Evolutionary conservation across 2,113 vertebrate species (phyloP), one percentile per base, ranked within the genome.

Genomic region (Cyphomyrus plagiostoma): DNA sequence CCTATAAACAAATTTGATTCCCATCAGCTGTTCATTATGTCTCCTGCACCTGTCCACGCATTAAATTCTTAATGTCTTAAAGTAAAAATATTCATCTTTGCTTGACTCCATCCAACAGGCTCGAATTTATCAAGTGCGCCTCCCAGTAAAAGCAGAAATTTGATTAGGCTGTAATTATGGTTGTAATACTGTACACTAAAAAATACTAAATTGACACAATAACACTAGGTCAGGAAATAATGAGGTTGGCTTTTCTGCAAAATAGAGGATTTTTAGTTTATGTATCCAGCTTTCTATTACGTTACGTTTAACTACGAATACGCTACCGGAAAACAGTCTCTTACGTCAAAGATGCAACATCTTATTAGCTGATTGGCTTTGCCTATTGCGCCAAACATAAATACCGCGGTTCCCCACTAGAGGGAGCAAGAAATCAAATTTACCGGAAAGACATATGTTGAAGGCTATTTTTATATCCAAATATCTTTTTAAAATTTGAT

Each of bases 341-440:
- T 70, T 70, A 70, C 26, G 62, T 30, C 62, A 70, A 70, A 70
- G 10, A 70, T 30, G 10, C 10, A 70, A 3, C 26, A 30, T 70
- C 26, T 70, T 70, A 70, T 30, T 70, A 3, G 3, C n/a, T 66
- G 62, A 26, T 26, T 10, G 8, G n/a, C 62, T 70, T 70, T 70
- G n/a, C n/a, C 62, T 70, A 70, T 70, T 70, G 62, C 62, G 62
- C n/a, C 62, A 70, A 70, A 30, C n/a, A n/a, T 49, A 80, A 19
- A 42, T 88, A 46, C 62, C 9, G 15, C n/a, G 13, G 21, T 48
- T 48, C 46, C n/a, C 87, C 88, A 88, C 88, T 88, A 88, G 88
- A 88, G 88, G 88, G 88, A 49, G 88, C 21, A 74, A 49, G 15
- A 17, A 50, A 70, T 46, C 21, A 45, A 66, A 62, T 66, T 88